Evolutionary conservation across 2,888 invertebrate species (phyloP).

Genomic region (Unio pictorum): DNA sequence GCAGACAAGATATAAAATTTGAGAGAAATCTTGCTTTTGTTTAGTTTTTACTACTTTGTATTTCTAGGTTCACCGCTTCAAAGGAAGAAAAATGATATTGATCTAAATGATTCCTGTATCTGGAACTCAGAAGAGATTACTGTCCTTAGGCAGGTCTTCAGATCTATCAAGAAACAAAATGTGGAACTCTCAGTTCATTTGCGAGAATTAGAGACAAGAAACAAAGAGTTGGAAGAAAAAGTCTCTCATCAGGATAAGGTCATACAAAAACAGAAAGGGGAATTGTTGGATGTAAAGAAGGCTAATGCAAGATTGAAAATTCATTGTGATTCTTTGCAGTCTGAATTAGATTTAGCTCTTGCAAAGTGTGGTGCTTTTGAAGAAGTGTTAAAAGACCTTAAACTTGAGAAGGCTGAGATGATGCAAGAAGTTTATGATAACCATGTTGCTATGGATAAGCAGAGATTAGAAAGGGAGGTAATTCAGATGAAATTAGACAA

Average conservation of each 20-base stretch:
- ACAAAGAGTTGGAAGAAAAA: constrained; percentile 40
- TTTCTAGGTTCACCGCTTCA: neutral
- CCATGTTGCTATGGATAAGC: constrained; percentile 47
- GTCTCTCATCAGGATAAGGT: constrained; percentile 30
- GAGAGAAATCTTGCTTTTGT: neutral
- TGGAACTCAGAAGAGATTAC: constrained; percentile 62
- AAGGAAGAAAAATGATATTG: constrained; percentile 17
- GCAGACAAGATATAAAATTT: too few relatives aligned
- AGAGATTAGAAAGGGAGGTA: constrained; percentile 48
- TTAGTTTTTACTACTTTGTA: neutral
- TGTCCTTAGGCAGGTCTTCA: constrained; percentile 58
- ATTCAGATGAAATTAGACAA: constrained; percentile 49
- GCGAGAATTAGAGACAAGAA: constrained; percentile 44
- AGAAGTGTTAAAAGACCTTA: constrained; percentile 56
- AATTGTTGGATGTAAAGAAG: constrained; percentile 50
- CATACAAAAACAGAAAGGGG: constrained; percentile 32
- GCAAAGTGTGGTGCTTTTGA: constrained; percentile 57
- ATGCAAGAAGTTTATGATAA: constrained; percentile 53
- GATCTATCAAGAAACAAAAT: constrained; percentile 56
- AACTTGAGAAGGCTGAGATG: constrained; percentile 48
- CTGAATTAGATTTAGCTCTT: constrained; percentile 46
- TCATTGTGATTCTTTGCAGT: constrained; percentile 53
- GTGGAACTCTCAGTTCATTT: constrained; percentile 49
- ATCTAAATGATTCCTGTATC: constrained; percentile 53
- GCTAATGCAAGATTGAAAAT: constrained; percentile 60